These are phyloP conservation scores for Amorpha juglandis DNA, from an alignment of 2,888 invertebrate species.

Conservation along the genomic window DNA sequence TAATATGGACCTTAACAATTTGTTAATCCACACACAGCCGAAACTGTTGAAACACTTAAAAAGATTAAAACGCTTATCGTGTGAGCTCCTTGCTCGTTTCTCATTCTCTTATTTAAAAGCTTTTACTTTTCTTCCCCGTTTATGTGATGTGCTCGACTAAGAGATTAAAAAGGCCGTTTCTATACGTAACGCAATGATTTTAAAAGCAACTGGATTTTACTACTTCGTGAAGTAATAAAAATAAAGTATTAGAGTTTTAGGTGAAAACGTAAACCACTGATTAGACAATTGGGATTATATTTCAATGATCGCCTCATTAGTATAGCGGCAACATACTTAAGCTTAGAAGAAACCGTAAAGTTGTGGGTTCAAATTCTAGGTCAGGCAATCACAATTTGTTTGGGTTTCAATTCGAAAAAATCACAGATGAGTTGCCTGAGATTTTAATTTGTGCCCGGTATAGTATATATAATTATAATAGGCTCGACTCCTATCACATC, in stretches of 20 bases:
- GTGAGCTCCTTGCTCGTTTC: constrained; percentile 72
- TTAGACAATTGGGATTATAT: background rate
- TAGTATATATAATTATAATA: too few relatives aligned
- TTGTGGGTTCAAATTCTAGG: too few relatives aligned
- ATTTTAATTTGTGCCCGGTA: too few relatives aligned
- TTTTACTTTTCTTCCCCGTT: constrained; percentile 72
- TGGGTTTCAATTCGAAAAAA: too few relatives aligned
- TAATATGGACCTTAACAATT: constrained; percentile 17
- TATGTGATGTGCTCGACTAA: constrained; percentile 65
- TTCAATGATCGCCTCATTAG: background rate
- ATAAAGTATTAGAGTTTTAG: constrained; percentile 1
- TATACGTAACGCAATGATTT: constrained; percentile 28
- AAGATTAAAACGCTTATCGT: constrained; percentile 79
- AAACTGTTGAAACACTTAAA: constrained; percentile 67
- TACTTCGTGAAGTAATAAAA: constrained; percentile 21
- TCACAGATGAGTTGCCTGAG: too few relatives aligned
- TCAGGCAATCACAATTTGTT: too few relatives aligned
- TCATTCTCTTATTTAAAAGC: constrained; percentile 73
- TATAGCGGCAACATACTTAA: too few relatives aligned
- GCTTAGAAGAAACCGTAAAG: too few relatives aligned
- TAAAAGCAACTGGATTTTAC: constrained; percentile 29
- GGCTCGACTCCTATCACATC: too few relatives aligned
- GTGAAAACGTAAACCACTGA: background rate
- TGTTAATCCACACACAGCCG: constrained; percentile 26
- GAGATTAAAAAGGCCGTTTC: constrained; percentile 61